Base-by-base conservation (phyloP, 1,140 invertebrate species). In the Chironomus striatipennis region DNA sequence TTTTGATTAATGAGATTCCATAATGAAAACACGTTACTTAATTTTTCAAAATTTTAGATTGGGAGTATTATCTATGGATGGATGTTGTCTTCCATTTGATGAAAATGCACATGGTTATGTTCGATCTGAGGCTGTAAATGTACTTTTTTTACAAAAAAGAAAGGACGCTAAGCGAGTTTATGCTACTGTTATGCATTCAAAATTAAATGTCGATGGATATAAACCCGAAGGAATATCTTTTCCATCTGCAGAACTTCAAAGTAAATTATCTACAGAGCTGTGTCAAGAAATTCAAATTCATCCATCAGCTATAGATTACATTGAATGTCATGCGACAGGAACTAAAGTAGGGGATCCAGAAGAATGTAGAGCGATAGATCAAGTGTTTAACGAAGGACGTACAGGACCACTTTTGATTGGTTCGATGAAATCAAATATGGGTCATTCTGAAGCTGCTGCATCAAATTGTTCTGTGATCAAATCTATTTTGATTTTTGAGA, bases 361-460 rank as follows among this genome's bases (percentile, higher is more conserved):
- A 82, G 97, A 99, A 86, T 89, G 96, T 0, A 97, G 97, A 79
- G 92, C 95, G 0, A 95, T 99, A 75, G 90, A 91, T 0, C 91
- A 96, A 74, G 86, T 97, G 21, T 98, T 98, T 83, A 98, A 96
- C 82, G 91, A 91, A 80, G 90, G 90, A 75, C 87, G 96, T 8
- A 85, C 87, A 10, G 83, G 82, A 0, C 94, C 96, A 2, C 84
- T 99, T 17, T 81, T 97, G 2, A 90, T 99, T 79, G 97, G 97
- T 2, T 98, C 97, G 0, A 92, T 98, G 0, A 99, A 99, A 81
- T 96, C 94, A 1, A 99, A 98, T 83, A 97, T 98, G 94, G 97
- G 97, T 0, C 97, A 99, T 79, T 90, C 96, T 6, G 97, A 99
- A 83, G 91, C 96, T 5, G 94, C 95, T 0, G 98, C 96, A 77